Percentiles rank a stretch among this genome's conserved stretches.
phyloP scores from a whole-genome alignment of 1,140 invertebrate species.

The Lordiphosa clarofinis region DNA sequence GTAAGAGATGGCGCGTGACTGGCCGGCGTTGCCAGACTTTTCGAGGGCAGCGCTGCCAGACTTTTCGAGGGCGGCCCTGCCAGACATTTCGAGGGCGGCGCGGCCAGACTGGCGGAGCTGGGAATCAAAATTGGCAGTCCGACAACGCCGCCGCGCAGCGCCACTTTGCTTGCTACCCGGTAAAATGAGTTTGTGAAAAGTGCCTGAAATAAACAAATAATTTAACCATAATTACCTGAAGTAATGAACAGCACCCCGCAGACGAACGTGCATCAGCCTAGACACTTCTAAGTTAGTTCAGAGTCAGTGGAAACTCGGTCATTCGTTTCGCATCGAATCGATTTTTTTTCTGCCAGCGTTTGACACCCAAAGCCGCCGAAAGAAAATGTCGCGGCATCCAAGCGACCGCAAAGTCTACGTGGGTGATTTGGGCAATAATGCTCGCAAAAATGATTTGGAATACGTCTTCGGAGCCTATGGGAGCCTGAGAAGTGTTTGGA shows the following conservation, averaged over 20 bases:
- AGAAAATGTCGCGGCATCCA: constrained; percentile 87
- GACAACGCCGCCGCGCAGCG: no score
- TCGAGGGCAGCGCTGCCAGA: no score
- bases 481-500: constrained; percentile 95
- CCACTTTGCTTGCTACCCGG: constrained; percentile 40
- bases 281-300: constrained; percentile 23
- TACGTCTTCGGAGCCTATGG: constrained; percentile 97
- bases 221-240: background rate
- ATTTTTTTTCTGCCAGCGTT: constrained; percentile 67
- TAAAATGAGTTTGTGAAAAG: constrained; percentile 47
- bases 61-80: no score
- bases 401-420: constrained; percentile 98
- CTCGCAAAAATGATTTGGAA: constrained; percentile 94
- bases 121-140: no score
- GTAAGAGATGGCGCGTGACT: no score
- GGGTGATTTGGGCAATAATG: constrained; percentile 93
- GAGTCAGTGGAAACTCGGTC: constrained; percentile 17
- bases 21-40: no score
- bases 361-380: constrained; percentile 23
- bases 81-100: no score
- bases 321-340: constrained; percentile 41
- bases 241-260: constrained; percentile 23
- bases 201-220: constrained; percentile 34
- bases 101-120: no score
- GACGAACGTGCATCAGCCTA: constrained; percentile 13